Base-by-base conservation (phyloP, 1,140 invertebrate species). In the Drosophila setifemur region DNA sequence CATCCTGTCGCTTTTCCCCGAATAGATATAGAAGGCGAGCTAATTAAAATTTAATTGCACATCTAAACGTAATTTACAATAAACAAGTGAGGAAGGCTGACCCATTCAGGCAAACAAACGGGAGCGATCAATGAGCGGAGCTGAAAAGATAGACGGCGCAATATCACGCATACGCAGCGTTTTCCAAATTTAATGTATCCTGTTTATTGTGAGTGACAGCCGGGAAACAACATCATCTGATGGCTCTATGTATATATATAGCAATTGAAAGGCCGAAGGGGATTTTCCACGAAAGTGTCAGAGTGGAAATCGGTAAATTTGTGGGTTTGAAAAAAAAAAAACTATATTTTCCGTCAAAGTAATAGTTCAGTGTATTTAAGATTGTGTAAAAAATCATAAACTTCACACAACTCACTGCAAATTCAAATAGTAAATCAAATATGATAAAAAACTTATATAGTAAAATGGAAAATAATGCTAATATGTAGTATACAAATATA, bases 31-130 rank as follows among this genome's bases (percentile, higher is more conserved):
- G 37, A 66, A 86, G 81, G 64, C 49, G 55, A 53, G 42, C 81
- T 86, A 85, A 86, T 85, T 85, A 85, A 81, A 85, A 81, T 85
- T 86, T 86, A 76, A 86, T 76, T 85, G 75, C 81, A 75, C 49
- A 85, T 76, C 55, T 86, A 86, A 85, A 85, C 60, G 74, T 74
- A 83, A 85, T 79, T 85, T 85, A 68, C 70, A 79, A 85, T 73
- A 85, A 83, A 67, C 78, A 74, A 63, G 52, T 43, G 54, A 25
- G 53, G 45, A 64, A 33, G 42, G 26, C 9, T n/a, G 31, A 25
- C 25, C 25, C 31, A 23, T n/a, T 47, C 64, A 23, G 28, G 9
- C 53, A 50, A 28, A 43, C 44, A 58, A 60, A 49, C 44, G 21
- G 50, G 45, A 45, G 67, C 9, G 12, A 29, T 29, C 42, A 29